Conservation (phyloP, 2,888 invertebrate species). For the Allolobophora icterica region DNA sequence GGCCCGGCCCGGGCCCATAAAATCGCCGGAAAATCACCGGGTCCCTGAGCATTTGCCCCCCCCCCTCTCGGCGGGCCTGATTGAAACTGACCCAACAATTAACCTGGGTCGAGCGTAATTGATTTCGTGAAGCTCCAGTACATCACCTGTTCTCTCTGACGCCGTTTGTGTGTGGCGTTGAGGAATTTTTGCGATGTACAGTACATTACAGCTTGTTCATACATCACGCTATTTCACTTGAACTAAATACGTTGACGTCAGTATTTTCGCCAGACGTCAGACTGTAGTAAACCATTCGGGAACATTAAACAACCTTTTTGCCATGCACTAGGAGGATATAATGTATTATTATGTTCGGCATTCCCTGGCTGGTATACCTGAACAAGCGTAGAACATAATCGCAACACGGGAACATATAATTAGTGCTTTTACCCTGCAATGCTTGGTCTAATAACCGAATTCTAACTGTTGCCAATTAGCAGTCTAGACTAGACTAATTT, state of each 20-base stretch:
- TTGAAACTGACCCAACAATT: no score
- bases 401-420: not conserved
- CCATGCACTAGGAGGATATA: no score
- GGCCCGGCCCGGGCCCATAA: no score
- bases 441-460: not conserved
- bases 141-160: not conserved
- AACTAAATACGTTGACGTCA: no score
- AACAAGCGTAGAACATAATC: not conserved
- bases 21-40: no score
- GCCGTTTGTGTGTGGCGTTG: not conserved
- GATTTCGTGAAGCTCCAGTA: not conserved
- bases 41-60: no score
- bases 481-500: not conserved
- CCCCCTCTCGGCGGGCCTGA: no score
- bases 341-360: not conserved
- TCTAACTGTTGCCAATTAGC: not conserved
- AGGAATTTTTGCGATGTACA: not conserved
- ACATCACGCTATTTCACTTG: no score
- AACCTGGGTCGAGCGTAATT: no score
- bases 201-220: not conserved
- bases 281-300: no score
- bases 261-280: no score
- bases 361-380: not conserved
- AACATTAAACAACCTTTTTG: not conserved
- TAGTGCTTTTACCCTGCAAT: not conserved